Evolutionary conservation across 1,140 invertebrate genomes (phyloP), one percentile per base, ranked within the genome.

Genomic region (Drosophila biarmipes): DNA sequence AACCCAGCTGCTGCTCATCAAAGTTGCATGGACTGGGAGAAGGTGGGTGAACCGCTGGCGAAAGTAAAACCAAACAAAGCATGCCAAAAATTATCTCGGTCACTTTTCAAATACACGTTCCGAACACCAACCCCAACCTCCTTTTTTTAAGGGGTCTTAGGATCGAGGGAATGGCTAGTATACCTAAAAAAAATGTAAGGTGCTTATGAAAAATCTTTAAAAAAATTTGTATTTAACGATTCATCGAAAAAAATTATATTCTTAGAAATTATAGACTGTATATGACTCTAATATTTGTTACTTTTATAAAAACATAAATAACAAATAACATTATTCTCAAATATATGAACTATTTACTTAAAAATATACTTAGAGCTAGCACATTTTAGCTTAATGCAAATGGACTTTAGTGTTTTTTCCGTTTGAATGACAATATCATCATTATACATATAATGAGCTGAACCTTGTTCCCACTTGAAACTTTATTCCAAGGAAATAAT

Each of bases 51-150:
- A 62, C 48, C 56, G 42, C 48, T 62, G 76, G 63, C 63, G 77
- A 84, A 79, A 85, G 80, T 80, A 85, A 84, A 80, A 73, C 64
- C 80, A 84, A 84, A 84, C 80, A 84, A 84, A 84, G 80, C 76
- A 84, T 84, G 77, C 80, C 82, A 86, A 82, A 86, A 86, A 86
- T 86, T 87, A 86, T 86, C 82, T 86, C 78, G 81, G 81, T 86
- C 81, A 87, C 81, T 86, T 86, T 86, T 86, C 81, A 87, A 86
- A 86, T 82, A 86, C 81, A 86, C 78, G 82, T 85, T 75, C 81
- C 24, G 34, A 31, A 63, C 59, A 59, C 68, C 55, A 43, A 49
- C 54, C 77, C 31, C 27, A 21, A 72, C 19, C 12, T 40, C 24
- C 15, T 19, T 40, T 64, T 67, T 67, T 42, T 42, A 12, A 17